phyloP scores from a whole-genome alignment of 30 jellyfish, hydroid and myxozoan species.

The Chironex yamaguchii region DNA sequence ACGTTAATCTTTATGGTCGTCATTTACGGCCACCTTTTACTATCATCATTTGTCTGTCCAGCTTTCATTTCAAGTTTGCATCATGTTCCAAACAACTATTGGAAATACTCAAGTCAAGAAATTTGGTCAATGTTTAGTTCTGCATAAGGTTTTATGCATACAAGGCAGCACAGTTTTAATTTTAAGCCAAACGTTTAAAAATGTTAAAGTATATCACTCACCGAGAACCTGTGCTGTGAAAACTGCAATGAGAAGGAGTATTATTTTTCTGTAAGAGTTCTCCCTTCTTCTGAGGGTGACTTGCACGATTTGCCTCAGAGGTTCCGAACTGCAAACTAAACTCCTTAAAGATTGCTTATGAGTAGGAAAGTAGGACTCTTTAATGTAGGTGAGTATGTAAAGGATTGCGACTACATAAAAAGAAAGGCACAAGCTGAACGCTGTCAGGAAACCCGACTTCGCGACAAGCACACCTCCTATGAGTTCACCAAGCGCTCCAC shows the following conservation, averaged over 20 bases:
- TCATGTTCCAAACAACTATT: too few relatives aligned
- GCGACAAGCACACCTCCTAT: conserved; percentile 83
- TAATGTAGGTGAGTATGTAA: conserved; percentile 50
- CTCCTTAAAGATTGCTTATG: conserved; percentile 10
- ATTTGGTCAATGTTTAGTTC: too few relatives aligned
- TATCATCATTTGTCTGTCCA: too few relatives aligned
- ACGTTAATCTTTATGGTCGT: too few relatives aligned
- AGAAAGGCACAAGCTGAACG: conserved; percentile 64
- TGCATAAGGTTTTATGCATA: too few relatives aligned
- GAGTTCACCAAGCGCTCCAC: conserved; percentile 72
- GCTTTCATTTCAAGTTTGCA: too few relatives aligned
- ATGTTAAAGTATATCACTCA: too few relatives aligned
- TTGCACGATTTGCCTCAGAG: conserved; percentile 8
- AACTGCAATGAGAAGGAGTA: conserved; percentile 49
- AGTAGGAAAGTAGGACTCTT: conserved; percentile 73
- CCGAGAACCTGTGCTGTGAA: conserved; percentile 42
- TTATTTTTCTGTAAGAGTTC: conserved; percentile 15
- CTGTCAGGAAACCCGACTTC: conserved; percentile 63
- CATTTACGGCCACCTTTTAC: too few relatives aligned
- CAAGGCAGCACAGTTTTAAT: too few relatives aligned
- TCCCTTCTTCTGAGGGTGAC: conserved; percentile 57
- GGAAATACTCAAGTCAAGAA: too few relatives aligned
- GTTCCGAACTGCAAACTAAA: neutral
- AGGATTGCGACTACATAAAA: conserved; percentile 33
- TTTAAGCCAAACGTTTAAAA: too few relatives aligned